Evolutionary conservation across 2,888 invertebrate species (phyloP).

Genomic region (Drosophila buzzatii): DNA sequence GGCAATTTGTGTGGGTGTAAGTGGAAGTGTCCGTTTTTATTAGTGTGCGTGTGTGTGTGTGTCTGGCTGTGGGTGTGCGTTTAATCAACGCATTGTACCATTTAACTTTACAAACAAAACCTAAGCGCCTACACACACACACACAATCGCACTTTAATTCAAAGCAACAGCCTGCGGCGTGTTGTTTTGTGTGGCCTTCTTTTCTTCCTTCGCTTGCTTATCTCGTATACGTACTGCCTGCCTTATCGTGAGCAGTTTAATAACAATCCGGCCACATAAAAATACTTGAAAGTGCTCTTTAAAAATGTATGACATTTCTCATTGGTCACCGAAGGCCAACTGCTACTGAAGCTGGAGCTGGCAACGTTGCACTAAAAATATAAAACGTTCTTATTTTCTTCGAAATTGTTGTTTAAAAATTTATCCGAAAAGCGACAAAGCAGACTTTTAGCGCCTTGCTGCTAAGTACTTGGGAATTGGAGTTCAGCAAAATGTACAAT

Average conservation of each 20-base stretch:
- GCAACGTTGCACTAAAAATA: slow-evolving; percentile 4
- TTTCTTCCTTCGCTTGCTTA: slow-evolving; percentile 9
- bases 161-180: slow-evolving; percentile 39
- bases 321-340: slow-evolving; percentile 40
- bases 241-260: slow-evolving; percentile 43
- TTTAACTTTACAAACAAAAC: slow-evolving; percentile 73
- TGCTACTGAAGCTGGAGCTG: slow-evolving; percentile 1
- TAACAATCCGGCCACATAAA: slow-evolving; percentile 48
- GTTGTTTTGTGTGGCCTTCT: slow-evolving; percentile 6
- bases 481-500: background rate
- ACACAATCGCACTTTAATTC: background rate
- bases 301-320: slow-evolving; percentile 50
- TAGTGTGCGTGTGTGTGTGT: slow-evolving; percentile 12
- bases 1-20: slow-evolving; percentile 38
- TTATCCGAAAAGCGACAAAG: slow-evolving; percentile 8
- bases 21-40: slow-evolving; percentile 6
- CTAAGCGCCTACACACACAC: slow-evolving; percentile 44
- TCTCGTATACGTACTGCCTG: background rate
- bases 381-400: background rate
- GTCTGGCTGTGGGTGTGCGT: slow-evolving; percentile 53
- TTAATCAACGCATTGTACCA: slow-evolving; percentile 78
- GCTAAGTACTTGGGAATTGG: background rate
- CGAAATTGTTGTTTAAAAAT: slow-evolving; percentile 17
- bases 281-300: slow-evolving; percentile 39
- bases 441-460: background rate